phyloP scores from a whole-genome alignment of 2,888 invertebrate genomes.

The Stegophylla sp. region DNA sequence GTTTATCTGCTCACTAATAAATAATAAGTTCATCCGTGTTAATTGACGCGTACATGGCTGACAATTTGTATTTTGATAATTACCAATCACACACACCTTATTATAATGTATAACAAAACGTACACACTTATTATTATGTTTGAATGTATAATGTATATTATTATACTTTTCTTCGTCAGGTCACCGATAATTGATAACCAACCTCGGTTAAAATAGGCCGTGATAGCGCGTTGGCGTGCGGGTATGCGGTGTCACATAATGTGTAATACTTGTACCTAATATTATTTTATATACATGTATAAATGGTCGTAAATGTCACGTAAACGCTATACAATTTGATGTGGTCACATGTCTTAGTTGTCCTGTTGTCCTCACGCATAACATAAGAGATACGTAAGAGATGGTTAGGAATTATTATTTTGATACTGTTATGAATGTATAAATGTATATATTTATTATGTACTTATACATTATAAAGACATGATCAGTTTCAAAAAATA shows the following conservation, averaged over 20 bases:
- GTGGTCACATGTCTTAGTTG: background rate
- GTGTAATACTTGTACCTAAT: background rate
- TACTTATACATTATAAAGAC: background rate
- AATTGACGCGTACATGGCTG: slow-evolving; percentile 27
- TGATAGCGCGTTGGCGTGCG: background rate
- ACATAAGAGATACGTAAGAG: background rate
- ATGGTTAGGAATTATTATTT: background rate
- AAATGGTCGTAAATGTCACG: slow-evolving; percentile 11
- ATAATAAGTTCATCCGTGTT: slow-evolving; percentile 41
- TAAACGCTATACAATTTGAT: slow-evolving; percentile 17
- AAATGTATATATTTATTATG: no score
- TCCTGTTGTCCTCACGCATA: background rate
- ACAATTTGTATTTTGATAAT: slow-evolving; percentile 30
- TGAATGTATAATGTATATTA: background rate
- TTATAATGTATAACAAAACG: background rate
- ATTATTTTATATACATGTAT: background rate
- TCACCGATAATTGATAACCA: background rate
- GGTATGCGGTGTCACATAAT: background rate
- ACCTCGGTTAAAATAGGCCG: background rate
- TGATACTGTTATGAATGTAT: slow-evolving; percentile 1
- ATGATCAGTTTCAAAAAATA: slow-evolving; percentile 21
- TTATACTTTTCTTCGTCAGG: background rate
- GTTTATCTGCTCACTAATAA: slow-evolving; percentile 41
- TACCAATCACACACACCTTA: slow-evolving; percentile 27
- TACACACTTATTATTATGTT: no score